Percentiles rank a stretch among this genome's conserved stretches.
Evolutionary conservation across 2,797 vertebrate species (phyloP).

Genomic region (Phrynocephalus vlangalii): DNA sequence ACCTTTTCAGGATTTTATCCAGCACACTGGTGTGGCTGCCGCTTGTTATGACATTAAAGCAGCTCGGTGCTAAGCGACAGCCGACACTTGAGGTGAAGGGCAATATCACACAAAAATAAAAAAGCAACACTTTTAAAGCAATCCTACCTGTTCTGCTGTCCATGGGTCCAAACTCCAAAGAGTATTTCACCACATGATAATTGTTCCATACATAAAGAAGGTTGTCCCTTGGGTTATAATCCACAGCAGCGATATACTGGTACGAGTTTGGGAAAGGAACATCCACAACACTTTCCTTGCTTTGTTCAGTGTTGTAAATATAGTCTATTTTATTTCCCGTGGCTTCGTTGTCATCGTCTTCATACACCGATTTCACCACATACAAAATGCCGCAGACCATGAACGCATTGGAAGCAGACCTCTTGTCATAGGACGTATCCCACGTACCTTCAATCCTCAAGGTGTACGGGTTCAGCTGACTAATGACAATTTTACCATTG

Average conservation of each 20-base stretch:
- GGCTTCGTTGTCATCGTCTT: conserved; percentile 98
- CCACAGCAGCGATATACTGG: conserved; percentile 98
- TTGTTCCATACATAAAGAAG: conserved; percentile 99
- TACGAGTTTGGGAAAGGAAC: conserved; percentile 98
- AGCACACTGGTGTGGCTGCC: background rate
- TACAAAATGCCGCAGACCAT: conserved; percentile 99
- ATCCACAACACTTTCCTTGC: conserved; percentile 93
- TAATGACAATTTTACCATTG: conserved; percentile 96
- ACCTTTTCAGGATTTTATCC: background rate
- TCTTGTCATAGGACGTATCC: conserved; percentile 98
- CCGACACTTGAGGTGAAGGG: background rate
- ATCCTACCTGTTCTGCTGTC: conserved; percentile 92
- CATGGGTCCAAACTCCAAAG: conserved; percentile 94
- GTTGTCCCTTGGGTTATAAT: conserved; percentile 99
- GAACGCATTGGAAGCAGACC: conserved; percentile 97
- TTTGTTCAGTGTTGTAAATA: conserved; percentile 97
- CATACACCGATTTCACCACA: conserved; percentile 96
- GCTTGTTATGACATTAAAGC: background rate
- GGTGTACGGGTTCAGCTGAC: conserved; percentile 97
- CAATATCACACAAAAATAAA: background rate
- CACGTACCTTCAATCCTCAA: conserved; percentile 95
- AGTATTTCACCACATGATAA: conserved; percentile 97
- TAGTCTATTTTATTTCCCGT: conserved; percentile 99
- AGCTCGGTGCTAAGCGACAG: background rate
- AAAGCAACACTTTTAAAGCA: conserved; percentile 50